Conservation (phyloP, 1,140 invertebrate species). For the Papilio glaucus region DNA sequence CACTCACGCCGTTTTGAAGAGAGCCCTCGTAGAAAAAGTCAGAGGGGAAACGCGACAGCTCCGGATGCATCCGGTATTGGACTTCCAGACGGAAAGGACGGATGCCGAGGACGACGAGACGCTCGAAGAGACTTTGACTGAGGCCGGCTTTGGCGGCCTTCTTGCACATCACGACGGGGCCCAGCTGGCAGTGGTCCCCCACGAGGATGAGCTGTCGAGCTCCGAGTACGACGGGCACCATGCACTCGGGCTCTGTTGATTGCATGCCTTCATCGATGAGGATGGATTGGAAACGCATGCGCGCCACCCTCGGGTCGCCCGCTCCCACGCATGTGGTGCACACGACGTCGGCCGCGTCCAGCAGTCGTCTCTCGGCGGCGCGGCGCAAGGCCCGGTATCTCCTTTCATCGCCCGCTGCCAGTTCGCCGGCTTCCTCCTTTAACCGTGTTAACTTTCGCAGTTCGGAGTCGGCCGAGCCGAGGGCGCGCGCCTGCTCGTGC, state of each 20-base stretch:
- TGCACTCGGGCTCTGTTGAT: constrained; percentile 98
- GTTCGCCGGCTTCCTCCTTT: constrained; percentile 98
- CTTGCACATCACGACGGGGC: constrained; percentile 99
- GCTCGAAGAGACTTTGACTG: constrained; percentile 98
- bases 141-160: constrained; percentile 98
- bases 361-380: constrained; percentile 94
- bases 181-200: constrained; percentile 99
- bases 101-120: constrained; percentile 97
- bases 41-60: constrained; percentile 97
- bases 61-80: constrained; percentile 99
- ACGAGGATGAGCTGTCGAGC: constrained; percentile 97
- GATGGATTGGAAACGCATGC: constrained; percentile 98
- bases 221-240: constrained; percentile 99
- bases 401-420: constrained; percentile 97
- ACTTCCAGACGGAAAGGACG: constrained; percentile 97
- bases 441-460: constrained; percentile 97
- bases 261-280: constrained; percentile 99
- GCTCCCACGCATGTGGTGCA: constrained; percentile 99
- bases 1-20: constrained; percentile 98
- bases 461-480: constrained; percentile 93
- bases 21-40: constrained; percentile 99
- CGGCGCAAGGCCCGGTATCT: constrained; percentile 96
- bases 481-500: constrained; percentile 98
- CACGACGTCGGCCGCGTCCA: constrained; percentile 98
- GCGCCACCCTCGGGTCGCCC: constrained; percentile 95